A percentile compares a stretch with the other conserved stretches of the same genome.
Conservation (phyloP, 2,888 invertebrate genomes). For the Argynnis bischoffii region DNA sequence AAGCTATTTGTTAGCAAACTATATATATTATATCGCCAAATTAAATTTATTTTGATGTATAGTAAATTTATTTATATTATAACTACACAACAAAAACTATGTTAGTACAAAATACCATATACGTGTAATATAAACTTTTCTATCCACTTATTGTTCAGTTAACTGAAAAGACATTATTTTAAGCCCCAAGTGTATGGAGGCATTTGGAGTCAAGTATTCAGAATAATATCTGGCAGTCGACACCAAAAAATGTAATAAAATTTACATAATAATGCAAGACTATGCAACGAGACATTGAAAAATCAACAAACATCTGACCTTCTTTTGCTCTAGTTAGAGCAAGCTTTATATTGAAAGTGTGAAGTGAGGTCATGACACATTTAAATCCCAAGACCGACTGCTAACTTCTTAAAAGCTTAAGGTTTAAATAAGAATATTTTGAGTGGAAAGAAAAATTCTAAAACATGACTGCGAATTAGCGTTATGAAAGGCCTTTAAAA, state of each 20-base stretch:
- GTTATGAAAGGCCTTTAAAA: not conserved
- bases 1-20: constrained; percentile 2
- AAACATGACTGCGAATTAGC: constrained; percentile 2
- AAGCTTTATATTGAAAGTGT: constrained; percentile 35
- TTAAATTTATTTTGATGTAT: not conserved
- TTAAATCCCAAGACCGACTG: constrained; percentile 26
- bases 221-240: not conserved
- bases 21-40: not conserved
- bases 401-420: constrained; percentile 16
- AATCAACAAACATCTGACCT: constrained; percentile 32
- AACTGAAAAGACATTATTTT: too few relatives aligned
- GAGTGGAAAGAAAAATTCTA: not conserved
- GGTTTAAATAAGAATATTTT: constrained; percentile 23
- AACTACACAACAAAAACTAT: too few relatives aligned
- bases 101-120: too few relatives aligned
- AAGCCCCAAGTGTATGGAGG: not conserved
- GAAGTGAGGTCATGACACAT: constrained; percentile 37
- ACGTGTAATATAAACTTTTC: too few relatives aligned
- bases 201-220: not conserved
- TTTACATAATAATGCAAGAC: constrained; percentile 24
- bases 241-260: constrained; percentile 18
- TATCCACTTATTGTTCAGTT: too few relatives aligned
- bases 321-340: constrained; percentile 32
- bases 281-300: constrained; percentile 28
- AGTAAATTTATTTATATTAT: too few relatives aligned